Percentiles rank a stretch among this genome's conserved stretches.
phyloP scores from a whole-genome alignment of 92 coral and sea anemone genomes.

The Heteractis magnifica region DNA sequence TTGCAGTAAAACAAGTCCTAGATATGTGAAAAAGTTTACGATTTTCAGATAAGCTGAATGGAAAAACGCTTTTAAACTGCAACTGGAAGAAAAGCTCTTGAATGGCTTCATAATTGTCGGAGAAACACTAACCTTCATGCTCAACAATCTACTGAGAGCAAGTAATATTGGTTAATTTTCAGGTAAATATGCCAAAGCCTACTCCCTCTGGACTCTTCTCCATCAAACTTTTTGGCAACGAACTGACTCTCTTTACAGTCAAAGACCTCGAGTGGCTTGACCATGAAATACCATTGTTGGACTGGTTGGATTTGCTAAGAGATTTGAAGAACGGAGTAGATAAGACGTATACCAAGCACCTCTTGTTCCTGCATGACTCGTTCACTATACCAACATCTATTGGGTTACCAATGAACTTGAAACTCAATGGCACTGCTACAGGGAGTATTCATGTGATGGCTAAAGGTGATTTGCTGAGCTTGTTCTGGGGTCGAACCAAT shows the following conservation, averaged over 20 bases:
- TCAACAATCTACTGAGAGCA: too few relatives aligned
- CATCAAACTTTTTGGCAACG: constrained; percentile 59
- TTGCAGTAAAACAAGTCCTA: too few relatives aligned
- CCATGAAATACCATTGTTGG: constrained; percentile 62
- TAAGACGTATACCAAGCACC: constrained; percentile 59
- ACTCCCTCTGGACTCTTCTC: constrained; percentile 55
- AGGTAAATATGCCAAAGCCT: constrained; percentile 61
- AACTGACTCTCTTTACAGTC: constrained; percentile 50
- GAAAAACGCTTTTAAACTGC: too few relatives aligned
- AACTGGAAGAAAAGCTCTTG: too few relatives aligned
- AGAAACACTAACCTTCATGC: too few relatives aligned
- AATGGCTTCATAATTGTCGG: too few relatives aligned
- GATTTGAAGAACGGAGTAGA: constrained; percentile 46
- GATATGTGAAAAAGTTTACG: too few relatives aligned
- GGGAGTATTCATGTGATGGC: constrained; percentile 52
- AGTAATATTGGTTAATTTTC: neutral
- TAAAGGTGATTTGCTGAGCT: constrained; percentile 53
- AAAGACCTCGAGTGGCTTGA: constrained; percentile 57
- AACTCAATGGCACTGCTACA: constrained; percentile 58
- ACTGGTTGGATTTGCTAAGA: constrained; percentile 38
- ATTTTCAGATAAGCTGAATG: too few relatives aligned
- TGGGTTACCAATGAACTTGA: constrained; percentile 64
- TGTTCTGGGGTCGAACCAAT: constrained; percentile 44
- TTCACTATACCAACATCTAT: constrained; percentile 57
- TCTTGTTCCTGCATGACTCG: constrained; percentile 50